These are phyloP conservation scores for Lycaena phlaeas DNA, from an alignment of 2,888 invertebrate species.

Conservation along the genomic window DNA sequence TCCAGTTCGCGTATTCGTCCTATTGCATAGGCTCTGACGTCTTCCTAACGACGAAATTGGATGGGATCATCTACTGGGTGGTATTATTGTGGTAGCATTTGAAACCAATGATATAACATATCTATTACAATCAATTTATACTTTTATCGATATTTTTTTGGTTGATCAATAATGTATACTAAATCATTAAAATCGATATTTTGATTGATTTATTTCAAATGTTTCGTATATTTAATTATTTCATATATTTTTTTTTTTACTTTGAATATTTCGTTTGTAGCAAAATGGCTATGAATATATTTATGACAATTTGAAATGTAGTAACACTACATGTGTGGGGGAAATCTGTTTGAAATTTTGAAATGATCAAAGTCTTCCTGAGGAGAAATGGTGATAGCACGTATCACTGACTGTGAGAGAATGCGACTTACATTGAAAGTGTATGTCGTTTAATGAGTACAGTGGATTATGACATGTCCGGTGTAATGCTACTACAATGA, in stretches of 20 bases:
- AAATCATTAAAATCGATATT: too few species aligned
- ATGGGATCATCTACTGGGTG: conserved; percentile 16
- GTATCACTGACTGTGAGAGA: too few species aligned
- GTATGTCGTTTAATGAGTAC: neutral
- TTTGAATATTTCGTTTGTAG: too few species aligned
- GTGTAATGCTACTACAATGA: conserved; percentile 55
- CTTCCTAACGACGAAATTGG: conserved; percentile 20
- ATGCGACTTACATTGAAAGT: too few species aligned
- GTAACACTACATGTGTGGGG: too few species aligned
- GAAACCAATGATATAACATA: neutral
- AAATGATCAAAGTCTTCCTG: conserved; percentile 5
- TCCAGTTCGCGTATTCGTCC: conserved; percentile 16
- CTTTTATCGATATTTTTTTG: too few species aligned
- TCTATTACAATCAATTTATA: neutral
- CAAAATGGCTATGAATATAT: too few species aligned
- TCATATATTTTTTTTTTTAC: too few species aligned
- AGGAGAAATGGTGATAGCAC: neutral
- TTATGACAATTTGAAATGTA: too few species aligned
- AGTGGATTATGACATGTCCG: neutral
- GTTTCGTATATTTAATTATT: too few species aligned
- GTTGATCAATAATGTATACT: too few species aligned
- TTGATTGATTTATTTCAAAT: neutral
- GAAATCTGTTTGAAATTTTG: too few species aligned
- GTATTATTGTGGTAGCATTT: conserved; percentile 54
- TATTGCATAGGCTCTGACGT: conserved; percentile 11